These are phyloP conservation scores for Melanotaenia maccullochi DNA, from an alignment of 2,797 vertebrate species.

Conservation along the genomic window DNA sequence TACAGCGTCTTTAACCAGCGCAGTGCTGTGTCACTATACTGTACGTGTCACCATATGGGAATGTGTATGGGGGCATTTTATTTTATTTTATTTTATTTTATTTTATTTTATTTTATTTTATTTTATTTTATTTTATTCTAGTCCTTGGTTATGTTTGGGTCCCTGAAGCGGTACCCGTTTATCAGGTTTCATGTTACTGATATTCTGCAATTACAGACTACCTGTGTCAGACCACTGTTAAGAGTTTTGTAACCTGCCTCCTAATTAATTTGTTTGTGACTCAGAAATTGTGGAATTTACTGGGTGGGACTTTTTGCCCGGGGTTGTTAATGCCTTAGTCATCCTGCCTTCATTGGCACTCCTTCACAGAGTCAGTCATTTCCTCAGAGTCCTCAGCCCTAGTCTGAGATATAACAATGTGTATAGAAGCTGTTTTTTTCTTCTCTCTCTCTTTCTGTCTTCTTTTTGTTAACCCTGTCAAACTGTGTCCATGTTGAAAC, in stretches of 20 bases:
- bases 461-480: neutral
- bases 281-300: conserved; percentile 64
- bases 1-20: conserved; percentile 45
- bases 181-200: neutral
- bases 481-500: neutral
- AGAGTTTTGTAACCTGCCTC: conserved; percentile 33
- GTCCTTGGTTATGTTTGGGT: neutral
- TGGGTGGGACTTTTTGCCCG: conserved; percentile 55
- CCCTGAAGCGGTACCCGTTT: neutral
- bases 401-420: conserved; percentile 32
- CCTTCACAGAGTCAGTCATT: conserved; percentile 46
- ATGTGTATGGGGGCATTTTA: neutral
- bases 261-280: conserved; percentile 63
- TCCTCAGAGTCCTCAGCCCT: conserved; percentile 37
- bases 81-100: conserved; percentile 2
- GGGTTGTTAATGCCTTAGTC: conserved; percentile 71
- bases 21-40: conserved; percentile 6
- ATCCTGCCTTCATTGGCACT: conserved; percentile 58
- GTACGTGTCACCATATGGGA: neutral
- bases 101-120: neutral
- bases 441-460: neutral
- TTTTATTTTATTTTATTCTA: neutral
- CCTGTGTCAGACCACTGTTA: conserved; percentile 16
- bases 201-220: neutral
- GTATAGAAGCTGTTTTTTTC: conserved; percentile 14